Percentiles rank a stretch among this genome's conserved stretches.
Evolutionary conservation across 2,797 vertebrate genomes (phyloP).

Genomic region (Aeoliscus strigatus): DNA sequence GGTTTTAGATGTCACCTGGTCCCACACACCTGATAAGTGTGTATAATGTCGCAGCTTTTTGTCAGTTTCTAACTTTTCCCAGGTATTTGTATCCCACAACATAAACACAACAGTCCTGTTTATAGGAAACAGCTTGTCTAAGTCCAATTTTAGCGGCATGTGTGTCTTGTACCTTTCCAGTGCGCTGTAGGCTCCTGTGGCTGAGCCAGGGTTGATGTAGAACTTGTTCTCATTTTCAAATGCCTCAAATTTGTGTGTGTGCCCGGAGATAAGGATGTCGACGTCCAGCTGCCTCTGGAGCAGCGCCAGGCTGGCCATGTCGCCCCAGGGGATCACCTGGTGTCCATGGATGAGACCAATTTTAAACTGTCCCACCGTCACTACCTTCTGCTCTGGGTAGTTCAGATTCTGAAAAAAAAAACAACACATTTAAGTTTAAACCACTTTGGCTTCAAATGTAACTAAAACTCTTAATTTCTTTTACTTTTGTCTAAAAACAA

Average conservation of each 20-base stretch:
- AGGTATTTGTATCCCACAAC: too few relatives aligned
- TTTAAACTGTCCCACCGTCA: conserved; percentile 98
- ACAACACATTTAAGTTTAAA: neutral
- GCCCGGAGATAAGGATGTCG: conserved; percentile 98
- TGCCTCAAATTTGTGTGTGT: conserved; percentile 98
- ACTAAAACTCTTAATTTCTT: too few relatives aligned
- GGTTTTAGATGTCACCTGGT: too few relatives aligned
- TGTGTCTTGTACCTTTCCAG: conserved; percentile 84
- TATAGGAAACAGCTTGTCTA: too few relatives aligned
- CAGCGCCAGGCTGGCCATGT: conserved; percentile 94
- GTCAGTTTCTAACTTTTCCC: too few relatives aligned
- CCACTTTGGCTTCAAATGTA: too few relatives aligned
- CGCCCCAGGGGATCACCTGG: conserved; percentile 97
- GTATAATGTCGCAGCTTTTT: too few relatives aligned
- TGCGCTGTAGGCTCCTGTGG: conserved; percentile 94
- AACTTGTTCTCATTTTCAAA: conserved; percentile 99
- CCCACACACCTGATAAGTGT: too few relatives aligned
- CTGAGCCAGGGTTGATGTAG: conserved; percentile 98
- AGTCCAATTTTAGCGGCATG: too few relatives aligned
- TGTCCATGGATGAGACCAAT: conserved; percentile 98
- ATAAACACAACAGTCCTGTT: too few relatives aligned
- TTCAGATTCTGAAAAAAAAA: conserved; percentile 83
- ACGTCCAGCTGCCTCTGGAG: conserved; percentile 96
- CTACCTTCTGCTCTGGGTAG: conserved; percentile 98
- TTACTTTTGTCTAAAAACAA: too few relatives aligned